These are phyloP conservation scores for Kobus ellipsiprymnus DNA, from an alignment of 2,113 vertebrate genomes.

Conservation along the genomic window DNA sequence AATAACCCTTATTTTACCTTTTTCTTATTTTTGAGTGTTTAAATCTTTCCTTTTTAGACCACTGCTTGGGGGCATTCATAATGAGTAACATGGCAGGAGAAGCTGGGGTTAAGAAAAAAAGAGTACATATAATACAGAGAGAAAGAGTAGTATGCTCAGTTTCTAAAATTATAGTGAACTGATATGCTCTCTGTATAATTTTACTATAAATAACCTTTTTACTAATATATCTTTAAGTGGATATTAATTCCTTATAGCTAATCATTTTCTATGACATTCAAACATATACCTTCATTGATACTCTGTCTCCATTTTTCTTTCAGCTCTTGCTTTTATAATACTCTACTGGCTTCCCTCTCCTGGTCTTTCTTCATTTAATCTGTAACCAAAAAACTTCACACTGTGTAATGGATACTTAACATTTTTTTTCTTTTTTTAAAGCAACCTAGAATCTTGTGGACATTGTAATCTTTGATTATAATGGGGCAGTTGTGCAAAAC, in stretches of 20 bases:
- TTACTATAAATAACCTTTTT: not conserved
- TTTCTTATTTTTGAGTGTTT: not conserved
- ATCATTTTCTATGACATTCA: not conserved
- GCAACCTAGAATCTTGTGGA: not conserved
- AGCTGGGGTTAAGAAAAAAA: not conserved
- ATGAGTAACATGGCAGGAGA: not conserved
- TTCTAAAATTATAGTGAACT: not conserved
- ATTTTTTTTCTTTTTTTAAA: not conserved
- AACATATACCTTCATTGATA: not conserved
- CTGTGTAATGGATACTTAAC: not conserved
- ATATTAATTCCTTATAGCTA: slow-evolving; percentile 18
- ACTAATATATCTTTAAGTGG: not conserved
- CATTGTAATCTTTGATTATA: not conserved
- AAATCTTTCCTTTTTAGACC: not conserved
- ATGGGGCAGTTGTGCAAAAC: not conserved
- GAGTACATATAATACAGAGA: not conserved
- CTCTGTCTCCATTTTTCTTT: not conserved
- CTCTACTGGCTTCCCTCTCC: not conserved
- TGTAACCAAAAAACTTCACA: not conserved
- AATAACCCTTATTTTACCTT: not conserved
- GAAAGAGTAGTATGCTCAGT: not conserved
- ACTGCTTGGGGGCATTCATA: not conserved
- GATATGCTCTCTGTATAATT: not conserved
- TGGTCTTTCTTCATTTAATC: not conserved
- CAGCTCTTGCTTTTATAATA: not conserved